Evolutionary conservation across 2,113 vertebrate species (phyloP), one percentile per base, ranked within the genome.

Genomic region (Tetrax tetrax): DNA sequence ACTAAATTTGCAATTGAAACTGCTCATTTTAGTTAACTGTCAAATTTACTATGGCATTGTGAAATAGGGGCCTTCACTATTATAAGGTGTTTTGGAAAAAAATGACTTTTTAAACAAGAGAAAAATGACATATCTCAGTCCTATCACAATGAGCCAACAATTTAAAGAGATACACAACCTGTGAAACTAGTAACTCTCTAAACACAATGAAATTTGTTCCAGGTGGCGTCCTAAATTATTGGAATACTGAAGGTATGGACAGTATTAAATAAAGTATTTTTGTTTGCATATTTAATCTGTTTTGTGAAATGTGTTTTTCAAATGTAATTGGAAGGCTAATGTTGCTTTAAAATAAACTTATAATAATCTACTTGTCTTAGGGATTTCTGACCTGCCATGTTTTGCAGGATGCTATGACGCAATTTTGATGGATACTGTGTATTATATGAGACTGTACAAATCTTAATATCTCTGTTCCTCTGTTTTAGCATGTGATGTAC

Each of bases 11-110:
- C 92, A 96, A 95, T 89, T 85, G 93, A 93, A 96, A 94, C 93
- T 89, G 89, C 84, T 95, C 94, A 94, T 94, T 96, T 97, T 97
- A 96, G 83, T 96, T 97, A 96, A 96, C 92, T 96, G 94, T 97
- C 93, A 97, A 87, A 94, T 90, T 96, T 94, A 90, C 87, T 94
- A 59, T 2, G 9, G 93, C 22, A 13, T 63, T 95, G 72, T 94
- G 91, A 96, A 89, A 95, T 68, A 93, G 12, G 43, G 35, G 12
- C 48, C 90, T 96, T 92, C 95, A 91, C 81, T 96, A 91, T 94
- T 96, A 93, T 89, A 86, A 91, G 89, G 77, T 89, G 80, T 91
- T 96, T 93, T 89, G 60, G 78, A 91, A 97, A 91, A 91, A 93
- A 79, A 92, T 31, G 1, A 70, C 82, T 82, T 72, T 80, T 95